Percentiles rank a stretch among this genome's conserved stretches.
phyloP scores from a whole-genome alignment of 2,797 vertebrate species.

The Neosalanx taihuensis region DNA sequence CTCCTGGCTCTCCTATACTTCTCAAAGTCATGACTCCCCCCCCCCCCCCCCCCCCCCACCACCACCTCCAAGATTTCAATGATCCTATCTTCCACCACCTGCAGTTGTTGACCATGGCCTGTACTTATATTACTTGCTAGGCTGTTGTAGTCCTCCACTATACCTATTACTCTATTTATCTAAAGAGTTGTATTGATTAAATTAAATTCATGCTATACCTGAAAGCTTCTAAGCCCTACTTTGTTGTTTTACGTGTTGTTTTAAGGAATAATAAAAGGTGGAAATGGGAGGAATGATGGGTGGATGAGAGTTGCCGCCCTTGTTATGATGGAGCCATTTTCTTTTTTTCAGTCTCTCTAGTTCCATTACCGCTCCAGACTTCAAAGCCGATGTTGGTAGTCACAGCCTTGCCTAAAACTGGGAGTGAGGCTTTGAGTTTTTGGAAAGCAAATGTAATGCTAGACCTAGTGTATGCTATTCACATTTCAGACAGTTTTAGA shows the following conservation, averaged over 20 bases:
- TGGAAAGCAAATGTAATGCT: slow-evolving; percentile 60
- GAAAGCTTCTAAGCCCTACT: slow-evolving; percentile 14
- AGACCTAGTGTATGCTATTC: slow-evolving; percentile 45
- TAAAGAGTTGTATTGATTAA: background rate
- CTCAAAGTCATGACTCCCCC: background rate
- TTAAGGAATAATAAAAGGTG: slow-evolving; percentile 57
- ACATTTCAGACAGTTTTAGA: slow-evolving; percentile 33
- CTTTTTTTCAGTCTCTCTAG: slow-evolving; percentile 39
- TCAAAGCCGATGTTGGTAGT: slow-evolving; percentile 67
- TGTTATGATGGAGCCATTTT: slow-evolving; percentile 59
- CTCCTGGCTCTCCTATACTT: background rate
- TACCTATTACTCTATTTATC: background rate
- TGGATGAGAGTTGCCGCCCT: slow-evolving; percentile 56
- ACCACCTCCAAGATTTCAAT: slow-evolving; percentile 13
- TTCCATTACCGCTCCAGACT: slow-evolving; percentile 70
- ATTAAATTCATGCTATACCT: background rate
- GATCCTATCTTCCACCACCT: slow-evolving; percentile 7
- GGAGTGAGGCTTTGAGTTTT: slow-evolving; percentile 54
- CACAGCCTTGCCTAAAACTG: slow-evolving; percentile 51
- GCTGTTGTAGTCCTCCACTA: background rate
- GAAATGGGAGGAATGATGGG: slow-evolving; percentile 66
- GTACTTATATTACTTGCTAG: slow-evolving; percentile 18
- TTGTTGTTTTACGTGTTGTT: slow-evolving; percentile 26
- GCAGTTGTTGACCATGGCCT: slow-evolving; percentile 47
- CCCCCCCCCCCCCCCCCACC: background rate